phyloP scores from a whole-genome alignment of 1,140 invertebrate genomes.

The Euglossa dilemma region DNA sequence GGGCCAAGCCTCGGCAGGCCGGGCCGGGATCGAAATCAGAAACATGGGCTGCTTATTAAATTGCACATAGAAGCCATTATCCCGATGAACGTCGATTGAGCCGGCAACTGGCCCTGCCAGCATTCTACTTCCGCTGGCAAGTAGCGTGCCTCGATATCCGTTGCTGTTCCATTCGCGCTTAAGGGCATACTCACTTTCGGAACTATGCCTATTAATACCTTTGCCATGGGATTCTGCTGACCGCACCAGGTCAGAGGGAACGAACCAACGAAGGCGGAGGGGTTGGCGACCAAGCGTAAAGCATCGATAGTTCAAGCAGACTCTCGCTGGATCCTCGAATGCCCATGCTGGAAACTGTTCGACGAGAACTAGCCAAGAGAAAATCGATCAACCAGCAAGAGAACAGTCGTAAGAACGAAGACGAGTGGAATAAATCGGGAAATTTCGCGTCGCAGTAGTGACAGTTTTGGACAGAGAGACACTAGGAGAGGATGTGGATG shows the following conservation, averaged over 20 bases:
- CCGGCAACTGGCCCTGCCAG: background rate
- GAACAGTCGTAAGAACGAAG: too few relatives aligned
- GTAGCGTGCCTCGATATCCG: background rate
- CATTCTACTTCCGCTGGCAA: background rate
- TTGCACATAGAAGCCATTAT: conserved; percentile 42
- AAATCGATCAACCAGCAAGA: too few relatives aligned
- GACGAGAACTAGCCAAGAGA: too few relatives aligned
- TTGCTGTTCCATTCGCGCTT: conserved; percentile 6
- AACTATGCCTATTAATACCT: conserved; percentile 54
- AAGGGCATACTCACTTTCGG: conserved; percentile 41
- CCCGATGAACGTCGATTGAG: conserved; percentile 28
- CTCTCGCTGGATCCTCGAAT: conserved; percentile 13
- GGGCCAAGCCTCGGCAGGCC: background rate
- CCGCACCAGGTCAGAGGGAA: conserved; percentile 29
- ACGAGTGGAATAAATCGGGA: too few relatives aligned
- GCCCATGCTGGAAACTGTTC: too few relatives aligned
- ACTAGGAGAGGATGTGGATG: too few relatives aligned
- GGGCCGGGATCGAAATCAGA: conserved; percentile 22
- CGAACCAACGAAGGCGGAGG: conserved; percentile 5
- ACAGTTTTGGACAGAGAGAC: too few relatives aligned
- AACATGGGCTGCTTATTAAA: conserved; percentile 38
- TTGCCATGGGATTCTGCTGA: conserved; percentile 25
- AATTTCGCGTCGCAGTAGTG: too few relatives aligned
- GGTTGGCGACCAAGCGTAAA: conserved; percentile 39
- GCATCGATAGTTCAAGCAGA: conserved; percentile 32